Conservation (phyloP, 1,140 invertebrate species). For the Drosophila littoralis region DNA sequence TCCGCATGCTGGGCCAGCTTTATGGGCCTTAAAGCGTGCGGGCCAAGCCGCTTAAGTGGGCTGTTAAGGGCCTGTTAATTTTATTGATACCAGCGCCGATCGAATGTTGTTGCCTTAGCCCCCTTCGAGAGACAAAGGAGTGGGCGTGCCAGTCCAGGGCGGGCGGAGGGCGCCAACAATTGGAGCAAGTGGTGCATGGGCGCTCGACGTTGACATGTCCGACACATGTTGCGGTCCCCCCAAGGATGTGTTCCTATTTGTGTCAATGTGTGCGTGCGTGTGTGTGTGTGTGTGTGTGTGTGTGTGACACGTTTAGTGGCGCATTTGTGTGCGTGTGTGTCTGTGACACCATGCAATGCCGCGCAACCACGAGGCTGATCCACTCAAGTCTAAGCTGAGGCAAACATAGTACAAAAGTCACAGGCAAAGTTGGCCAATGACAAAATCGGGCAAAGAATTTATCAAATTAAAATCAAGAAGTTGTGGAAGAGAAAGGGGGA, state of each 20-base stretch:
- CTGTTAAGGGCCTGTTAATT: constrained; percentile 62
- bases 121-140: not conserved
- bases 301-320: no score
- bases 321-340: not conserved
- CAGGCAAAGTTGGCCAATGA: constrained; percentile 12
- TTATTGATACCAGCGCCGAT: constrained; percentile 55
- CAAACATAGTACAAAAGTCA: constrained; percentile 4
- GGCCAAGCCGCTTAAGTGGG: constrained; percentile 55
- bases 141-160: not conserved
- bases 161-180: not conserved
- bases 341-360: no score
- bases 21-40: constrained; percentile 58
- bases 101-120: constrained; percentile 30
- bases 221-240: constrained; percentile 35
- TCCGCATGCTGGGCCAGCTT: constrained; percentile 19
- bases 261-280: constrained; percentile 1
- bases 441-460: constrained; percentile 8
- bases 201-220: constrained; percentile 33
- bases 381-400: constrained; percentile 1
- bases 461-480: not conserved
- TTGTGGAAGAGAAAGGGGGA: no score
- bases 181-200: constrained; percentile 26
- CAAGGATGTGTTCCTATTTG: constrained; percentile 8
- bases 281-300: constrained; percentile 3
- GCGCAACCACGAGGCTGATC: constrained; percentile 3